Evolutionary conservation across 2,797 vertebrate species (phyloP), one percentile per base, ranked within the genome.

Genomic region (Acropternis orthonyx): DNA sequence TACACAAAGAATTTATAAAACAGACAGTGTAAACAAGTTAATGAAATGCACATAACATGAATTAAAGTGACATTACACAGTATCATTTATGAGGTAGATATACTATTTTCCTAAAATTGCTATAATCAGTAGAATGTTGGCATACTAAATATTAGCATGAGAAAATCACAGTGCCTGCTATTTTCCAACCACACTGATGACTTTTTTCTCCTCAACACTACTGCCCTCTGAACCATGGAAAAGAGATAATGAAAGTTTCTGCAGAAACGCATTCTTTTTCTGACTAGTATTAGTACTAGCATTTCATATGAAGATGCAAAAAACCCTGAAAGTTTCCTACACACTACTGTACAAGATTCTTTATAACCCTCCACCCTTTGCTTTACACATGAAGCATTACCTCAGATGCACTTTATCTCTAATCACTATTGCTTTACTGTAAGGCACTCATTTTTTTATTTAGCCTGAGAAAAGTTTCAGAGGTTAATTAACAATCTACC

Each of bases 51-150:
- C 26, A 87, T 65, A 92, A 93, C 49, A 88, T 48, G 59, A 81
- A 92, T 94, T 43, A 86, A 90, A 90, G 44, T 63, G 41, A 94
- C 66, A 69, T 84, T 85, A 75, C 59, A 94, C 12, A 79, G 21
- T 44, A 84, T 46, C 3, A 1, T 10, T 62, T 52, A 51, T 21
- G 30, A 92, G 32, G 36, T 9, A 68, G 28, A 68, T 48, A 72
- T 73, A 62, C 54, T 62, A 51, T 51, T 72, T 77, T 39, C 39
- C 72, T 91, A 59, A 66, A 82, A 56, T 59, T 46, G 24, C 28
- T 28, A 37, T 58, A 55, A 56, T 37, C 27, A 6, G 7, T 44
- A 66, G 3, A 79, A 19, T 36, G 5, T 32, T 92, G 41, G 26
- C 9, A 37, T 30, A 88, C 4, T 39, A 85, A 88, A 75, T 54